Conservation (phyloP, 1,140 invertebrate genomes). For the Copidosoma floridanum region DNA sequence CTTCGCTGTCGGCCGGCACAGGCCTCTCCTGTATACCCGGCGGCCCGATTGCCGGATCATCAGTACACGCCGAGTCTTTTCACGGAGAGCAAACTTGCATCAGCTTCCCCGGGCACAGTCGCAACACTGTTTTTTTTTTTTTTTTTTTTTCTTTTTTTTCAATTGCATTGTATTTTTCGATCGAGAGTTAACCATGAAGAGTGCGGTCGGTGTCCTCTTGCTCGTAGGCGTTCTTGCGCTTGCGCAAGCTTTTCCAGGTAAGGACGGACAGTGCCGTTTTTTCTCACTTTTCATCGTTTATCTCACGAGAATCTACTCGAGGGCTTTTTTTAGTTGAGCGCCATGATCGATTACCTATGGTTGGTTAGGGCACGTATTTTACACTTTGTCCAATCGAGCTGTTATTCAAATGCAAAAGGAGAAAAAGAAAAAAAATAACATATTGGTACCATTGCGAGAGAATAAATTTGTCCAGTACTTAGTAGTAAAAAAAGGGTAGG, state of each 20-base stretch:
- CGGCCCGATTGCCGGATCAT: constrained; percentile 30
- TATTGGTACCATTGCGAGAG: too few species aligned
- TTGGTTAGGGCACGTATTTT: too few species aligned
- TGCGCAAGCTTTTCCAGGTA: constrained; percentile 43
- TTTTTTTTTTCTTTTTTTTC: not conserved
- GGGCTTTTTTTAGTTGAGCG: too few species aligned
- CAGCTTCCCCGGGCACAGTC: not conserved
- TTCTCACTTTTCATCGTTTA: too few species aligned
- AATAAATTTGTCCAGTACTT: too few species aligned
- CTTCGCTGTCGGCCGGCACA: constrained; percentile 20
- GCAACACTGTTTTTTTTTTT: not conserved
- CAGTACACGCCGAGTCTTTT: constrained; percentile 33
- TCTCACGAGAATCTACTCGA: too few species aligned
- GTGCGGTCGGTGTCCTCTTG: constrained; percentile 29
- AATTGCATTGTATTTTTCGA: not conserved
- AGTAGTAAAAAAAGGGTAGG: too few species aligned
- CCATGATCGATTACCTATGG: too few species aligned
- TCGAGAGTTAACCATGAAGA: constrained; percentile 21
- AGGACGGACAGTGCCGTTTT: constrained; percentile 24
- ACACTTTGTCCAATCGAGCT: too few species aligned
- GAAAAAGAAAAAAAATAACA: too few species aligned
- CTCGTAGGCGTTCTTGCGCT: constrained; percentile 35
- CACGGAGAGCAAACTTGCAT: constrained; percentile 20
- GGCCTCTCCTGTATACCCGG: constrained; percentile 21
- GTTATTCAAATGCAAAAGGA: too few species aligned